Evolutionary conservation across 2,113 vertebrate genomes (phyloP).

Genomic region (Okapia johnstoni): DNA sequence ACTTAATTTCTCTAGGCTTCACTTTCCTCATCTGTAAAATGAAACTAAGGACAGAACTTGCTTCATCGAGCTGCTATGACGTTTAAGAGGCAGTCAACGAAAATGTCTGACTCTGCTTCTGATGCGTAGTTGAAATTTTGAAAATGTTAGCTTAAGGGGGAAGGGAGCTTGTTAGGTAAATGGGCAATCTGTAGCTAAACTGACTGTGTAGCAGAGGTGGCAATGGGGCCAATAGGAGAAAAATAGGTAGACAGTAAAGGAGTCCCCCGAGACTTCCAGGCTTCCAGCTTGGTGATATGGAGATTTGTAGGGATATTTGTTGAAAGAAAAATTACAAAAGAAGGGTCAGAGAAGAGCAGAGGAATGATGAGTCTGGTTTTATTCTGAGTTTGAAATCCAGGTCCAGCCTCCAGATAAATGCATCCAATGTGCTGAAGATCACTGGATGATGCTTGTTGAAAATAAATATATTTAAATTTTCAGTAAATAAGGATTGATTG

Average conservation of each 20-base stretch:
- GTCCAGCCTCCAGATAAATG: not conserved
- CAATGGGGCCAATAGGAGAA: not conserved
- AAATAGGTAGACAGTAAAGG: not conserved
- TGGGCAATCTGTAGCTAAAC: too few species aligned
- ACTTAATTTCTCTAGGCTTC: not conserved
- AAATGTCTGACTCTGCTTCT: not conserved
- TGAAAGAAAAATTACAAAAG: not conserved
- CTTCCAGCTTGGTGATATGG: rapidly evolving
- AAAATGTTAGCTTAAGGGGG: not conserved
- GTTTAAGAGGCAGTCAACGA: not conserved
- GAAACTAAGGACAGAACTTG: not conserved
- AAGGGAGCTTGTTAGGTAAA: too few species aligned
- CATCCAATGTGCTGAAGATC: not conserved
- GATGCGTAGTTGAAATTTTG: not conserved
- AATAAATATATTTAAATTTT: not conserved
- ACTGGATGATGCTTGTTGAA: not conserved
- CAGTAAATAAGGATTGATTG: not conserved
- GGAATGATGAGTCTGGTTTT: not conserved
- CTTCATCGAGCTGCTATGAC: not conserved
- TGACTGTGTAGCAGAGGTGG: rapidly evolving
- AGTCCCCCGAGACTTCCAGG: not conserved
- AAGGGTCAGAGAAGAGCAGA: not conserved
- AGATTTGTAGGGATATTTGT: rapidly evolving
- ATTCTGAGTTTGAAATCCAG: not conserved
- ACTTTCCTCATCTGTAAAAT: not conserved